Evolutionary conservation across 64 coral and sea anemone species (phyloP).

Genomic region (Dendrophyllia cribrosa): DNA sequence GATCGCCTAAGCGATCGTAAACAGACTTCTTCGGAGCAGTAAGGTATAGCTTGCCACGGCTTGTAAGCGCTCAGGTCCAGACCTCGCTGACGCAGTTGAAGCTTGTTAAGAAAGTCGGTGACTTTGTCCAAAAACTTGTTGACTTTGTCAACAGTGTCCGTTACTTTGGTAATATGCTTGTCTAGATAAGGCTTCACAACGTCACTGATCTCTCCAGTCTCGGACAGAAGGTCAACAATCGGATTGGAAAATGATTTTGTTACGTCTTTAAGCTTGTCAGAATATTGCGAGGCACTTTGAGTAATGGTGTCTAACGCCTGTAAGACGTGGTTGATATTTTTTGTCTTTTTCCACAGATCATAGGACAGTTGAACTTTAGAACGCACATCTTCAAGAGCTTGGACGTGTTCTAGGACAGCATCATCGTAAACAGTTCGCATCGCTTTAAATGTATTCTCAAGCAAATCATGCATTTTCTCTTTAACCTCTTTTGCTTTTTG

Average conservation of each 20-base stretch:
- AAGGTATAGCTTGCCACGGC: constrained; percentile 78
- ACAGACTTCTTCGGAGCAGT: constrained; percentile 93
- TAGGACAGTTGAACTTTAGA: constrained; percentile 80
- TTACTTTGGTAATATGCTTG: constrained; percentile 75
- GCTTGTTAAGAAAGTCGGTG: constrained; percentile 81
- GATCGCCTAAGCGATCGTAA: constrained; percentile 85
- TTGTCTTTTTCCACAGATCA: constrained; percentile 76
- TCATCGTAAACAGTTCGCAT: constrained; percentile 83
- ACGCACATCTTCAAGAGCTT: constrained; percentile 68
- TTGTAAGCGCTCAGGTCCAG: constrained; percentile 73
- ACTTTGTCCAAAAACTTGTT: constrained; percentile 93
- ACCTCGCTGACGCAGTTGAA: constrained; percentile 88
- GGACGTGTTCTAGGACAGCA: constrained; percentile 67
- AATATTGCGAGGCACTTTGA: constrained; percentile 74
- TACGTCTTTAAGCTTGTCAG: constrained; percentile 59
- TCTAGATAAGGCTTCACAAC: constrained; percentile 77
- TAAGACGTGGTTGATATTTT: constrained; percentile 66
- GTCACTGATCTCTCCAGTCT: constrained; percentile 74
- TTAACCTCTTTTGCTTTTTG: constrained; percentile 79
- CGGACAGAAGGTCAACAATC: constrained; percentile 73
- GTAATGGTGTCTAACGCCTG: constrained; percentile 82
- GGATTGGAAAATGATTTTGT: constrained; percentile 69
- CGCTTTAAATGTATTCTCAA: constrained; percentile 78
- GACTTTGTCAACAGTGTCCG: constrained; percentile 72
- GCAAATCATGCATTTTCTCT: constrained; percentile 77